Conservation (phyloP, 2,888 invertebrate genomes). For the Achlya flavicornis region DNA sequence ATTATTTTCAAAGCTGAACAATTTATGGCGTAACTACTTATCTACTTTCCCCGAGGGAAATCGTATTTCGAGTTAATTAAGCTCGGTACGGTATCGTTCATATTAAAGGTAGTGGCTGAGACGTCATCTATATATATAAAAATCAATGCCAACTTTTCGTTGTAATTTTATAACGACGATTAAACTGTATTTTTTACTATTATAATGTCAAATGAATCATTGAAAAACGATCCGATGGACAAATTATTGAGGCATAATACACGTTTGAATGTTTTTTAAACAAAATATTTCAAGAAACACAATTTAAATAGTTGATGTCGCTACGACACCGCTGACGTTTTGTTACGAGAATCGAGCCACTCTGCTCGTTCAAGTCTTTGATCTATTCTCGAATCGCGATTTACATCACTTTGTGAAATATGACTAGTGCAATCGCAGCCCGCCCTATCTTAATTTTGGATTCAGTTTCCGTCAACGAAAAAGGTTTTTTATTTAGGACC, state of each 20-base stretch:
- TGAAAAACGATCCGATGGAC: too few species aligned
- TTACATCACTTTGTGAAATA: neutral
- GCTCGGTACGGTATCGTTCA: neutral
- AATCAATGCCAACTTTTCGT: too few species aligned
- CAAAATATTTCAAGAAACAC: too few species aligned
- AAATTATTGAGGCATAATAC: too few species aligned
- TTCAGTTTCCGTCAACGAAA: conserved; percentile 20
- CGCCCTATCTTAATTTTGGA: conserved; percentile 12
- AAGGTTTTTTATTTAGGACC: conserved; percentile 39
- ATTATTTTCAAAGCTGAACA: neutral
- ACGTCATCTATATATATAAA: too few species aligned
- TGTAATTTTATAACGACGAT: too few species aligned
- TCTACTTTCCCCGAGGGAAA: conserved; percentile 11
- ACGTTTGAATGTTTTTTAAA: too few species aligned
- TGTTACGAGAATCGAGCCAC: too few species aligned
- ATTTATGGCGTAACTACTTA: neutral
- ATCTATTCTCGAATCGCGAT: neutral
- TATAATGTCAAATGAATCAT: too few species aligned
- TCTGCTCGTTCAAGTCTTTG: neutral
- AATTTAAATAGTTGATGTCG: too few species aligned
- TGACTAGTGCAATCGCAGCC: neutral
- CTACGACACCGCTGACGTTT: too few species aligned
- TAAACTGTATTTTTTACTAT: too few species aligned
- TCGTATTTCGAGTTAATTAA: conserved; percentile 13
- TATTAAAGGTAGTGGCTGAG: neutral